These are phyloP conservation scores for Trachurus trachurus DNA, from an alignment of 2,797 vertebrate species.

Conservation along the genomic window DNA sequence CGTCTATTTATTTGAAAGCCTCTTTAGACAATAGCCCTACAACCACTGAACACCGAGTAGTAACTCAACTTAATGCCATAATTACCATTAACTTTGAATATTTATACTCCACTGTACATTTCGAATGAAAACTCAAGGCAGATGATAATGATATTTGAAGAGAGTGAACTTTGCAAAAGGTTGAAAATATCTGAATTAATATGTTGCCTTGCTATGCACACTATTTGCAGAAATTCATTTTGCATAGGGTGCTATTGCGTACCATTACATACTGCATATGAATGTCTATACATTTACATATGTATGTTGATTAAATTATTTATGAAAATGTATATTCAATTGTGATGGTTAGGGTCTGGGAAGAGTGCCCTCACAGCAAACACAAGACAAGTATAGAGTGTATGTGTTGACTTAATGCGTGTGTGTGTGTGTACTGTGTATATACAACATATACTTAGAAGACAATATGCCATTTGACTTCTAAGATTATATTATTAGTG, in stretches of 20 bases:
- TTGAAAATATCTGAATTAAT: slow-evolving; percentile 4
- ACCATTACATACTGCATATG: too few species aligned
- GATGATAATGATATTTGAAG: slow-evolving; percentile 14
- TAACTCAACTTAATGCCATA: neutral
- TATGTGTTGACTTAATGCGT: neutral
- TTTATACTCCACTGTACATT: neutral
- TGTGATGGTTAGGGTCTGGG: too few species aligned
- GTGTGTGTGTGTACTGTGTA: neutral
- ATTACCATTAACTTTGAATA: slow-evolving; percentile 1
- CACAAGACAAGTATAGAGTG: too few species aligned
- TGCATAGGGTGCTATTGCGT: neutral
- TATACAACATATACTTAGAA: too few species aligned
- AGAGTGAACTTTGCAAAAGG: neutral
- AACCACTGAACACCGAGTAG: slow-evolving; percentile 3
- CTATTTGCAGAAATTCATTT: neutral
- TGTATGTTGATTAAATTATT: too few species aligned
- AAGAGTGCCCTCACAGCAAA: too few species aligned
- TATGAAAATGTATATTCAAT: neutral
- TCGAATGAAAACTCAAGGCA: neutral
- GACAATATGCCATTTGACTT: slow-evolving; percentile 24
- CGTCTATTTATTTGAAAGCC: slow-evolving; percentile 39
- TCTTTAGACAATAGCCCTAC: slow-evolving; percentile 15
- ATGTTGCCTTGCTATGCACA: neutral
- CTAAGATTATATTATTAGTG: slow-evolving; percentile 36
- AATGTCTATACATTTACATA: too few species aligned